A percentile compares a stretch with the other conserved stretches of the same genome.
phyloP scores from a whole-genome alignment of 2,113 vertebrate genomes.

The Lampris megalopsis region DNA sequence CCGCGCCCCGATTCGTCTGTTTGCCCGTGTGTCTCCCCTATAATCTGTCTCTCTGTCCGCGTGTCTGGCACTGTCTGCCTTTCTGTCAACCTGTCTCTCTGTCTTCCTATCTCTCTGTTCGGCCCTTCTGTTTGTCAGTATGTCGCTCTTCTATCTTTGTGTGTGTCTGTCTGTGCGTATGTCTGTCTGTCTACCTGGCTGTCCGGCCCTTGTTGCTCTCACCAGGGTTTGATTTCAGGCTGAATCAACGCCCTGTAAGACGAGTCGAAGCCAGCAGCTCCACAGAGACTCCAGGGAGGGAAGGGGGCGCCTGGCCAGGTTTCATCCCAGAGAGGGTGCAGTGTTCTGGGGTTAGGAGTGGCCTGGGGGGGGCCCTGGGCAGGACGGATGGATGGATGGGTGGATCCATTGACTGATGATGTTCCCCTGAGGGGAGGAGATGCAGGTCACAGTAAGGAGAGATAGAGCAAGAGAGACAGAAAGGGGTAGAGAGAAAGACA shows the following conservation, averaged over 20 bases:
- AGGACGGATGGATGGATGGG: conserved; percentile 67
- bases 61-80: no score
- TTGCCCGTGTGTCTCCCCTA: no score
- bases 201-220: conserved; percentile 50
- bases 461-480: not conserved
- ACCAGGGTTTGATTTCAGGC: conserved; percentile 82
- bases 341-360: conserved; percentile 77
- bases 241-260: conserved; percentile 83
- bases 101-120: conserved; percentile 21
- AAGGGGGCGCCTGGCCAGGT: conserved; percentile 67
- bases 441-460: conserved; percentile 64
- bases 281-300: conserved; percentile 71
- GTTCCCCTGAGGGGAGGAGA: conserved; percentile 67
- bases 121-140: conserved; percentile 42
- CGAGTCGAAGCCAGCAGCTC: conserved; percentile 76
- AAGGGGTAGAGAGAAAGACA: conserved; percentile 36
- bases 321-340: conserved; percentile 75
- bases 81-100: no score
- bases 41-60: conserved; percentile 19
- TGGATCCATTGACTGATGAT: conserved; percentile 74
- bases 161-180: conserved; percentile 67
- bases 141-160: conserved; percentile 52
- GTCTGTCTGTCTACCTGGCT: no score
- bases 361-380: conserved; percentile 64
- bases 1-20: no score